Percentiles rank a stretch among this genome's conserved stretches.
Conservation (phyloP, 1,140 invertebrate species). For the Apocrypta bakeri region DNA sequence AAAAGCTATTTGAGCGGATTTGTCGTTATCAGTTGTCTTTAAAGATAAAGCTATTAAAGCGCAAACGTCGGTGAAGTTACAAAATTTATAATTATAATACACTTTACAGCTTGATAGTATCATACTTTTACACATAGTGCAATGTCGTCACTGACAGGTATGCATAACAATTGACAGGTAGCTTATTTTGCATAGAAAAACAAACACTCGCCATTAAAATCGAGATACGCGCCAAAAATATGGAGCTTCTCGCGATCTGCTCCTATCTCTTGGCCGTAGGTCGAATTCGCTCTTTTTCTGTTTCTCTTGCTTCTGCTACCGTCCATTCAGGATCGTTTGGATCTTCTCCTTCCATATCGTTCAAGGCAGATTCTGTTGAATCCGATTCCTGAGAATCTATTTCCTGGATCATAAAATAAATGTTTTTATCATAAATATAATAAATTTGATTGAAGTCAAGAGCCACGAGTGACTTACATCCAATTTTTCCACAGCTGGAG, state of each 20-base stretch:
- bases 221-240: conserved; percentile 60
- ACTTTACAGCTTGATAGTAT: conserved; percentile 73
- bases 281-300: conserved; percentile 73
- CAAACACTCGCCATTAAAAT: conserved; percentile 55
- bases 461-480: conserved; percentile 55
- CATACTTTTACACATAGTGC: conserved; percentile 73
- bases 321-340: conserved; percentile 89
- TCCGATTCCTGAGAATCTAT: conserved; percentile 76
- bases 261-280: conserved; percentile 73
- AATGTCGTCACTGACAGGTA: conserved; percentile 69
- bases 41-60: conserved; percentile 66
- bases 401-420: conserved; percentile 56
- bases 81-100: conserved; percentile 76
- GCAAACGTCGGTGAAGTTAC: conserved; percentile 70
- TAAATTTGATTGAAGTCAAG: background rate
- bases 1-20: conserved; percentile 50
- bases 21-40: conserved; percentile 46
- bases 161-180: conserved; percentile 74
- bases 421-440: background rate
- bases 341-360: conserved; percentile 81
- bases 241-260: conserved; percentile 65
- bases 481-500: conserved; percentile 74
- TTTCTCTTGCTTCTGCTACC: conserved; percentile 71
- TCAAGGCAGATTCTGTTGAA: conserved; percentile 77
- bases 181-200: conserved; percentile 66